Percentiles rank a stretch among this genome's conserved stretches.
These are phyloP conservation scores for Drosophila paulistorum DNA, from an alignment of 1,140 invertebrate species.

Conservation along the genomic window DNA sequence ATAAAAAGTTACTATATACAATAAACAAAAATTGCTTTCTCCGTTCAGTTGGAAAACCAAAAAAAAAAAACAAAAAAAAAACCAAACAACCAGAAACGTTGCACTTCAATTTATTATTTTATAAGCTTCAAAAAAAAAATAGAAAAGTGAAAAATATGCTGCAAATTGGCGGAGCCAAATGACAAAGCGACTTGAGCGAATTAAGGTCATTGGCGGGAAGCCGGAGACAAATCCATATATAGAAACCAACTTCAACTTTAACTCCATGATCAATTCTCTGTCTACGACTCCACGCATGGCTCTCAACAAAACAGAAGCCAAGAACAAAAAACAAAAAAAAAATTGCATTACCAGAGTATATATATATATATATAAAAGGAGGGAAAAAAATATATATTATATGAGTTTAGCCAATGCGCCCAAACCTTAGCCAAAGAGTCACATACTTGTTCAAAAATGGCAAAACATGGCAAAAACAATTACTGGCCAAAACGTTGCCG, in stretches of 20 bases:
- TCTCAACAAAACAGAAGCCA: constrained; percentile 42
- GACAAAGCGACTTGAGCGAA: constrained; percentile 66
- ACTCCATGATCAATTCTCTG: constrained; percentile 3
- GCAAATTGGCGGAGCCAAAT: constrained; percentile 69
- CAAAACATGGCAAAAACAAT: constrained; percentile 80
- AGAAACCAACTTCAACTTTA: constrained; percentile 4
- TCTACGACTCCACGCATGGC: constrained; percentile 46
- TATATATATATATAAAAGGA: not conserved
- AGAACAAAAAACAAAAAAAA: constrained; percentile 15
- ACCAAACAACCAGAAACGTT: not conserved
- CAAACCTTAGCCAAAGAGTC: constrained; percentile 36
- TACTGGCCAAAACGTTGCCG: constrained; percentile 59
- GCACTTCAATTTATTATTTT: not conserved
- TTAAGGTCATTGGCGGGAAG: constrained; percentile 70
- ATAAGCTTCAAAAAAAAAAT: constrained; percentile 18
- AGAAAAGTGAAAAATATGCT: constrained; percentile 60
- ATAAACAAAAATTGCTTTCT: constrained; percentile 58
- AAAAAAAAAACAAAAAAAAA: too few relatives aligned
- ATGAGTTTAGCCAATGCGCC: constrained; percentile 36
- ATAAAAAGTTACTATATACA: constrained; percentile 32
- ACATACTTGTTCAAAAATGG: constrained; percentile 57
- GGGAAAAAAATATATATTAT: constrained; percentile 17
- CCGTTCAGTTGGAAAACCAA: constrained; percentile 35
- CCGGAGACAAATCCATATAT: constrained; percentile 30
- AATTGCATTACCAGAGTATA: not conserved